Conservation (phyloP, 2,113 vertebrate genomes). For the Corvus moneduloides region DNA sequence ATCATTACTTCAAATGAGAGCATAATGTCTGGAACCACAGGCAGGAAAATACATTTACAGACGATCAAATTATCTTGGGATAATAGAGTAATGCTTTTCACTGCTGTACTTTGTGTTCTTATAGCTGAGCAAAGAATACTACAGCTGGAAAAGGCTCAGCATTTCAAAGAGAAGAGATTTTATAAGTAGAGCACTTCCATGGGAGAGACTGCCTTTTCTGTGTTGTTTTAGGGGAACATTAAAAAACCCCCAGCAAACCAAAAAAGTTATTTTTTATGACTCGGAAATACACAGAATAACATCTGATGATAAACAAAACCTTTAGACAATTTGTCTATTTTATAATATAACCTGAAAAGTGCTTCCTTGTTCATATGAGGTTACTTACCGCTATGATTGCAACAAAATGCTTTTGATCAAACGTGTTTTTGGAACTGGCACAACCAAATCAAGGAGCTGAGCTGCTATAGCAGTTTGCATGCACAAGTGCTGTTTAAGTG, state of each 20-base stretch:
- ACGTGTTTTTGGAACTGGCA: background rate
- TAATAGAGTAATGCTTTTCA: constrained; percentile 22
- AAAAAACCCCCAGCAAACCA: background rate
- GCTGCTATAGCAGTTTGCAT: background rate
- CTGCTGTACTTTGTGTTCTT: background rate
- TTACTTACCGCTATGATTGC: background rate
- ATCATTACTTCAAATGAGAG: constrained; percentile 9
- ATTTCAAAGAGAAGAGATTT: constrained; percentile 13
- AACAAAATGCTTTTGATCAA: background rate
- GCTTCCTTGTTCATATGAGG: background rate
- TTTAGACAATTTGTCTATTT: background rate
- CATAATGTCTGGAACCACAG: constrained; percentile 14
- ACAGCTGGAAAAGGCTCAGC: background rate
- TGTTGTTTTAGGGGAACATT: background rate
- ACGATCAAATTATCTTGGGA: constrained; percentile 43
- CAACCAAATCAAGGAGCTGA: background rate
- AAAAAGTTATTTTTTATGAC: background rate
- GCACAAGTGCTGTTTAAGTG: background rate
- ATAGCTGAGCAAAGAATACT: constrained; percentile 19
- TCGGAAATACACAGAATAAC: background rate
- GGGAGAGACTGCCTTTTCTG: background rate
- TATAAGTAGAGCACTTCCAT: background rate
- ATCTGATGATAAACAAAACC: background rate
- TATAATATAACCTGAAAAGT: background rate
- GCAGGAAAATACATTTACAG: constrained; percentile 23